Percentiles rank a stretch among this genome's conserved stretches.
Evolutionary conservation across 2,797 vertebrate genomes (phyloP).

Genomic region (Nannoperca australis): DNA sequence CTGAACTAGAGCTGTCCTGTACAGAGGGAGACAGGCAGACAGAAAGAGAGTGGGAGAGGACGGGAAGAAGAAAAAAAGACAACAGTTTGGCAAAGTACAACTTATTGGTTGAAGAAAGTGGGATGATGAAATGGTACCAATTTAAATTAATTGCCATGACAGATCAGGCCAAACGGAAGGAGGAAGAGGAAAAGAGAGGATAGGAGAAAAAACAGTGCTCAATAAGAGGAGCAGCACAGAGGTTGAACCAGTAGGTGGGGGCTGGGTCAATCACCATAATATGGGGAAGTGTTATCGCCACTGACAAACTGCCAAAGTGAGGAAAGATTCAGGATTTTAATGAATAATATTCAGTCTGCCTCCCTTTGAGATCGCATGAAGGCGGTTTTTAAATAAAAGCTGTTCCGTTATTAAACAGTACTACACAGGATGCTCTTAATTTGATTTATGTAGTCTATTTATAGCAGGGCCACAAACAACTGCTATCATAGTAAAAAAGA

Average conservation of each 20-base stretch:
- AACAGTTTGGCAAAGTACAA: constrained; percentile 9
- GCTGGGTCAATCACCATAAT: constrained; percentile 49
- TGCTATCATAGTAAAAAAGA: not conserved
- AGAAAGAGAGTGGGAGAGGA: not conserved
- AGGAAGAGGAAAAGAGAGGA: constrained; percentile 48
- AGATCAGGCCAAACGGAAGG: constrained; percentile 38
- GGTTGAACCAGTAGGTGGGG: constrained; percentile 35
- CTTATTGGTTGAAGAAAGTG: not conserved
- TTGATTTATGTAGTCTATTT: not conserved
- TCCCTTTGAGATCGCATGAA: not conserved
- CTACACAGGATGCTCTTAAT: not conserved
- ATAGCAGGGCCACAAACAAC: not conserved
- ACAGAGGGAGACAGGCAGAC: constrained; percentile 35
- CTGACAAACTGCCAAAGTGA: constrained; percentile 42
- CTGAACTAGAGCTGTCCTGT: constrained; percentile 93
- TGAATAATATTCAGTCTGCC: not conserved
- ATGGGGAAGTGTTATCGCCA: constrained; percentile 50
- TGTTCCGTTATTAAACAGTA: not conserved
- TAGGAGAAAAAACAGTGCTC: constrained; percentile 29
- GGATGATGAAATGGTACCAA: constrained; percentile 43
- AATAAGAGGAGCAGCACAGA: constrained; percentile 53
- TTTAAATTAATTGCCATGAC: constrained; percentile 9
- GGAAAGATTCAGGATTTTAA: constrained; percentile 58
- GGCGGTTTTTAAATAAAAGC: not conserved
- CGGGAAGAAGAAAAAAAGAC: not conserved